Conservation (phyloP, 1,140 invertebrate genomes). For the Phymorhynchus buccinoides region DNA sequence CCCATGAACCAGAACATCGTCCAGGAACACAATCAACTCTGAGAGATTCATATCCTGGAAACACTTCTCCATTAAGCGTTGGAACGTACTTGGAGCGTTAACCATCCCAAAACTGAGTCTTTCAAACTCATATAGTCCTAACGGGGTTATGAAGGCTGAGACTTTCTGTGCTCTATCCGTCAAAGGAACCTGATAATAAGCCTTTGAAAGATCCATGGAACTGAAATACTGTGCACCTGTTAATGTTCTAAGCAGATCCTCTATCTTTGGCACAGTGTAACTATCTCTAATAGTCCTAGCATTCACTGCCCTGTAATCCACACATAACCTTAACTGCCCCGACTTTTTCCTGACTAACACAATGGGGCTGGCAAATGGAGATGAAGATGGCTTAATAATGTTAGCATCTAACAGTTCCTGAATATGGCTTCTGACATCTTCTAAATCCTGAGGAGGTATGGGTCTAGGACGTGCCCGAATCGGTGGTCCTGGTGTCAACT, state of each 20-base stretch:
- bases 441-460: constrained; percentile 13
- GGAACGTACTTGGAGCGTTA: not conserved
- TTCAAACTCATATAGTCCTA: constrained; percentile 11
- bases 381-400: not conserved
- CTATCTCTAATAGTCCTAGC: not conserved
- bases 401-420: not conserved
- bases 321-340: constrained; percentile 1
- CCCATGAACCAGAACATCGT: not conserved
- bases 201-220: not conserved
- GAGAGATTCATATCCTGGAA: not conserved
- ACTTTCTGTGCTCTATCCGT: not conserved
- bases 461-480: not conserved
- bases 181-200: constrained; percentile 27
- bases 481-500: not conserved
- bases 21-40: constrained; percentile 11
- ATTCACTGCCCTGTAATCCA: not conserved
- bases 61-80: constrained; percentile 13
- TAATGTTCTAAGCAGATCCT: not conserved
- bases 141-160: not conserved
- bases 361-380: constrained; percentile 1
- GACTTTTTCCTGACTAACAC: constrained; percentile 29
- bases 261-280: constrained; percentile 7
- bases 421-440: not conserved
- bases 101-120: not conserved
- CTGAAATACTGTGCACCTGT: not conserved